Conservation (phyloP, 2,113 vertebrate species). For the Nanger granti region DNA sequence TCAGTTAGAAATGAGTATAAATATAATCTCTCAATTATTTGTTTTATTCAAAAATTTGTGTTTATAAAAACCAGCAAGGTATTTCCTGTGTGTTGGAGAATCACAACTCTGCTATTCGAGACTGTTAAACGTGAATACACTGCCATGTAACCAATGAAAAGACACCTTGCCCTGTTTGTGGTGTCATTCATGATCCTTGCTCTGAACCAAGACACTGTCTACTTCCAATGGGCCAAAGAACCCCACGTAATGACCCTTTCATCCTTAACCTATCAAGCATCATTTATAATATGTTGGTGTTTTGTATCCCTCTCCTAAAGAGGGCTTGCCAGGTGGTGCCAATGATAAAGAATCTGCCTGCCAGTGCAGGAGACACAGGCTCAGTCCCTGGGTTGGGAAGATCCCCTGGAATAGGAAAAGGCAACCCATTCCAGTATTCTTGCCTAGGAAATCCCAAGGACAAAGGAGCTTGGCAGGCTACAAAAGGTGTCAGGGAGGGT, state of each 20-base stretch:
- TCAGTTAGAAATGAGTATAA: not conserved
- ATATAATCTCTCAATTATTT: not conserved
- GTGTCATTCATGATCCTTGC: not conserved
- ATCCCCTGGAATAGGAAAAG: not conserved
- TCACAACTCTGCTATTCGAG: not conserved
- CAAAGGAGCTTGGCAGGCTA: not conserved
- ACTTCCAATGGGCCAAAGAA: not conserved
- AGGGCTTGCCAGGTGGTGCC: not conserved
- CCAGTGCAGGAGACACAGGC: not conserved
- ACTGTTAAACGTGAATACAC: not conserved
- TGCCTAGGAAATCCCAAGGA: not conserved
- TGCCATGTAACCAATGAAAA: not conserved
- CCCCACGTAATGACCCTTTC: not conserved
- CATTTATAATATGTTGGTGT: not conserved
- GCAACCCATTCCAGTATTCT: not conserved
- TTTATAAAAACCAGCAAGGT: not conserved
- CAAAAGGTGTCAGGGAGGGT: not conserved
- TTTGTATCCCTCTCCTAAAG: not conserved
- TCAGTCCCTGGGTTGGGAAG: not conserved
- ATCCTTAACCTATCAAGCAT: not conserved
- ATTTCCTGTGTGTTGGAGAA: not conserved
- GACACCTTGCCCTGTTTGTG: not conserved
- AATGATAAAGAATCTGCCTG: not conserved
- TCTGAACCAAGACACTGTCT: not conserved
- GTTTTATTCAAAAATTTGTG: not conserved